These are phyloP conservation scores for Podocnemis expansa DNA, from an alignment of 2,113 vertebrate species.

Conservation along the genomic window DNA sequence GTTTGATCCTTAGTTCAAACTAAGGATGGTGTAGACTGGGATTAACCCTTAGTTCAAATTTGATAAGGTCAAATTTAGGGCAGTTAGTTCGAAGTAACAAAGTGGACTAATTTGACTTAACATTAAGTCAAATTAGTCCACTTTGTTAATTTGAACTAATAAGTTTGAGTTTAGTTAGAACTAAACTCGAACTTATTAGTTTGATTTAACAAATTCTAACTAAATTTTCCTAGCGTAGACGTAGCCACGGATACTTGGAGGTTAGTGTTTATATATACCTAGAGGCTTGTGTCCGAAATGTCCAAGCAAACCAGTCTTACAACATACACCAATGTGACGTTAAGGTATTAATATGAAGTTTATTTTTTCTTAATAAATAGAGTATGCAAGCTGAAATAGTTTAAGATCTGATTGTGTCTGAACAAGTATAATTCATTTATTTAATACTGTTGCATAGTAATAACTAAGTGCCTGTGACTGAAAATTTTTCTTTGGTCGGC, in stretches of 20 bases:
- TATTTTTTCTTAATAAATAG: not conserved
- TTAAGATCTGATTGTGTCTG: not conserved
- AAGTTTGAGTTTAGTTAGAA: too few species aligned
- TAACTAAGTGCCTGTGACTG: not conserved
- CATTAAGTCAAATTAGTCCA: too few species aligned
- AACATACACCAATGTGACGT: not conserved
- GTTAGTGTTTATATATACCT: not conserved
- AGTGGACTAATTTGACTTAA: too few species aligned
- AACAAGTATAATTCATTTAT: accelerated
- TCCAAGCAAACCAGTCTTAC: not conserved
- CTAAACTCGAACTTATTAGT: too few species aligned
- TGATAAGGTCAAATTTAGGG: too few species aligned
- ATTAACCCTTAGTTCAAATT: too few species aligned
- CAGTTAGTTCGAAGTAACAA: too few species aligned
- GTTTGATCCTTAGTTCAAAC: too few species aligned
- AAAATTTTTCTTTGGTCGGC: not conserved
- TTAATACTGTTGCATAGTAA: not conserved
- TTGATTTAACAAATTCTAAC: too few species aligned
- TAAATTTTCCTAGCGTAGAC: too few species aligned
- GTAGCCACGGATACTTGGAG: not conserved
- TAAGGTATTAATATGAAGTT: not conserved
- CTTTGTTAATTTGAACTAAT: too few species aligned
- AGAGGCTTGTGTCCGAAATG: not conserved
- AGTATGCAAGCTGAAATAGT: not conserved
- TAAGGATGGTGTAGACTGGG: too few species aligned